These are phyloP conservation scores for Sus cebifrons DNA, from an alignment of 2,797 vertebrate species.

Conservation along the genomic window DNA sequence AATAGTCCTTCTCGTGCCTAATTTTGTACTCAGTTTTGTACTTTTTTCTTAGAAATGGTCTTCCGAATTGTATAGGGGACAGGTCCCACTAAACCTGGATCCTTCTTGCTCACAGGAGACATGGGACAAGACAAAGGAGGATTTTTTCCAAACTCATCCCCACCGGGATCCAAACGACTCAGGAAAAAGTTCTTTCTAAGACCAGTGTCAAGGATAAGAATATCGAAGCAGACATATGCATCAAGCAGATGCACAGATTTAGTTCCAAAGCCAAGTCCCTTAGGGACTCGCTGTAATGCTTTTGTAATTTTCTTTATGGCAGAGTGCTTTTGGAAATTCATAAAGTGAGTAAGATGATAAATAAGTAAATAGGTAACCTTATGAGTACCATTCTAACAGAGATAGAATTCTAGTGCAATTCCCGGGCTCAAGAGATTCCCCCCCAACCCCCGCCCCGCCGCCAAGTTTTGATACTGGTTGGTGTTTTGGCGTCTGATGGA, in stretches of 20 bases:
- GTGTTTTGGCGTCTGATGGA: background rate
- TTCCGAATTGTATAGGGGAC: background rate
- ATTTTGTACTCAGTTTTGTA: background rate
- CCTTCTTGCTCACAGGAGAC: background rate
- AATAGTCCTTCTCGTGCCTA: background rate
- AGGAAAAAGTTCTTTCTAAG: constrained; percentile 27
- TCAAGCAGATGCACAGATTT: background rate
- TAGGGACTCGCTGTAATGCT: background rate
- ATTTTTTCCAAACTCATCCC: background rate
- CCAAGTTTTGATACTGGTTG: background rate
- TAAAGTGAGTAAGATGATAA: background rate
- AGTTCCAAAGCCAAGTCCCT: background rate
- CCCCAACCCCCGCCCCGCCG: no score
- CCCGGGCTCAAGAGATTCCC: background rate
- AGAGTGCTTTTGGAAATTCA: background rate
- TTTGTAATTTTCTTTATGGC: background rate
- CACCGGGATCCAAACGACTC: background rate
- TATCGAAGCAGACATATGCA: background rate
- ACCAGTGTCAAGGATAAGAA: background rate
- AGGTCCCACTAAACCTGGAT: background rate
- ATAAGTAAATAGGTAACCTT: background rate
- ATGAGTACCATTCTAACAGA: background rate
- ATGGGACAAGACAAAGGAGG: background rate
- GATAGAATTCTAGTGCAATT: background rate
- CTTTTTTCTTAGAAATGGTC: background rate